Evolutionary conservation across 2,113 vertebrate genomes (phyloP).

Genomic region (Corythoichthys intestinalis): DNA sequence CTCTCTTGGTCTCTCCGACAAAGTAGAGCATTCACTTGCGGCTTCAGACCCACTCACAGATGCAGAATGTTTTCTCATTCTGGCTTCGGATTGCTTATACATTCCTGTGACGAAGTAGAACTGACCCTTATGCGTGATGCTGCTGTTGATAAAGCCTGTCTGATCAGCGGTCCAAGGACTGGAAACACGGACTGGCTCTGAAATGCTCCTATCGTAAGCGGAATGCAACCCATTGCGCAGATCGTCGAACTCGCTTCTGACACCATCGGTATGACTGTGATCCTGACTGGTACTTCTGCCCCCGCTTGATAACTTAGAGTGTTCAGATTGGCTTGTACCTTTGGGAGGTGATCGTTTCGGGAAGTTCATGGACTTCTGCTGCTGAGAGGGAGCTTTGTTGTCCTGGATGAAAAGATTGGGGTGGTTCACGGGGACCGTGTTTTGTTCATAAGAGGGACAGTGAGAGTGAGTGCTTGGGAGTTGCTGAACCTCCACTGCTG

Average conservation of each 20-base stretch:
- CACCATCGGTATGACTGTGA: conserved; percentile 19
- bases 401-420: conserved; percentile 42
- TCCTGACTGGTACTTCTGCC: conserved; percentile 26
- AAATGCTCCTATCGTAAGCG: conserved; percentile 33
- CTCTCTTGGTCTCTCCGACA: conserved; percentile 46
- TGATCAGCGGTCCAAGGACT: conserved; percentile 37
- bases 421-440: conserved; percentile 25
- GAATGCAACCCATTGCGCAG: conserved; percentile 55
- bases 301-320: conserved; percentile 31
- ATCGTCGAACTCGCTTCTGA: conserved; percentile 36
- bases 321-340: conserved; percentile 61
- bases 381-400: conserved; percentile 41
- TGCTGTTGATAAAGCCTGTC: conserved; percentile 54
- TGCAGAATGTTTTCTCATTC: conserved; percentile 30
- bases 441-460: conserved; percentile 32
- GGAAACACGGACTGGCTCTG: conserved; percentile 42
- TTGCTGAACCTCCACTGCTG: conserved; percentile 30
- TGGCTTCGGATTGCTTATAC: conserved; percentile 45
- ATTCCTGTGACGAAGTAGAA: conserved; percentile 77
- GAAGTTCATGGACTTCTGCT: conserved; percentile 46
- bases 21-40: conserved; percentile 29
- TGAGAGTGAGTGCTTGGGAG: conserved; percentile 35
- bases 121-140: conserved; percentile 74
- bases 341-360: conserved; percentile 53
- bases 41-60: conserved; percentile 40